phyloP scores from a whole-genome alignment of 2,888 invertebrate genomes.

The Alentia gelatinosa region DNA sequence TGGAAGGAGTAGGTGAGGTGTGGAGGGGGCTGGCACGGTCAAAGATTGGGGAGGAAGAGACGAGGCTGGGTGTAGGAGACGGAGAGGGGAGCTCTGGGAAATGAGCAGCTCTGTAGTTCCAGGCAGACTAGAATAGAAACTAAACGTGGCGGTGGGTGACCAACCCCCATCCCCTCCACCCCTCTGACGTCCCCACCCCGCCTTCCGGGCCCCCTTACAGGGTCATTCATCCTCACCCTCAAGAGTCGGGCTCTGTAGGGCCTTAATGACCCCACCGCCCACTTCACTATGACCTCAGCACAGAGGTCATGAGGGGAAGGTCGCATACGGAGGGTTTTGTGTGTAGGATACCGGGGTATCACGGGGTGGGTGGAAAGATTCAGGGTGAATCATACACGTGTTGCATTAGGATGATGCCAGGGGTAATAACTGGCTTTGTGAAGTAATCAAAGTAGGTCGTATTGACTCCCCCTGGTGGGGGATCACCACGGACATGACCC shows the following conservation, averaged over 20 bases:
- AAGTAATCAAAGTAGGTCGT: neutral
- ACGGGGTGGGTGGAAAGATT: neutral
- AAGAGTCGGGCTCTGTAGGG: neutral
- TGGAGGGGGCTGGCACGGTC: neutral
- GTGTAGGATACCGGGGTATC: neutral
- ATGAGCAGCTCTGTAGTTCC: neutral
- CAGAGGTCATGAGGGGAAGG: neutral
- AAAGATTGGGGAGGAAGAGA: neutral
- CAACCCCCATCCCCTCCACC: too few relatives aligned
- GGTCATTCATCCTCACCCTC: neutral
- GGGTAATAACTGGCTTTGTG: neutral
- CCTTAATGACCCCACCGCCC: neutral
- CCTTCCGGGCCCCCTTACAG: too few relatives aligned
- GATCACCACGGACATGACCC: neutral
- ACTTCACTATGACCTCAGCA: neutral
- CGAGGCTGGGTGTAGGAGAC: neutral
- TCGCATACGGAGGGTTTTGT: too few relatives aligned
- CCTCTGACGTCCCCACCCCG: too few relatives aligned
- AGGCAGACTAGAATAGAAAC: neutral
- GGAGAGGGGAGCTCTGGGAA: neutral
- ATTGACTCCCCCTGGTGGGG: neutral
- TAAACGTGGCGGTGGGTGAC: neutral
- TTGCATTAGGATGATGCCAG: neutral
- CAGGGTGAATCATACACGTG: conserved; percentile 4
- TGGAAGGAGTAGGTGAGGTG: neutral